These are phyloP conservation scores for Herminia tarsipennalis DNA, from an alignment of 2,888 invertebrate species.

Conservation along the genomic window DNA sequence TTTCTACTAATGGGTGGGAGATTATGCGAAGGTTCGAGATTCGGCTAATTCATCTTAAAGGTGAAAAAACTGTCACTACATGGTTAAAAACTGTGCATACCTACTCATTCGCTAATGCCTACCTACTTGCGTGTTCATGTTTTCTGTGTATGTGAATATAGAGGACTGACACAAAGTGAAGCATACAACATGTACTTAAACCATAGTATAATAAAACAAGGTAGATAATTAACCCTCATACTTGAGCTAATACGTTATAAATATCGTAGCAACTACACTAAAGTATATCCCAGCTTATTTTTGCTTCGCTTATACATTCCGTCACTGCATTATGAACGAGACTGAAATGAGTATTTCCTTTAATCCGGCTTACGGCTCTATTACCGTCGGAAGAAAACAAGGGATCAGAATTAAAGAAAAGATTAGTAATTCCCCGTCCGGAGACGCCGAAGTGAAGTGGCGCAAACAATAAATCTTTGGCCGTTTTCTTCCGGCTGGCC, in stretches of 20 bases:
- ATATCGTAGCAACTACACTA: constrained; percentile 14
- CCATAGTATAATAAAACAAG: not conserved
- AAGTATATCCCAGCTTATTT: constrained; percentile 16
- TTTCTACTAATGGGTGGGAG: too few species aligned
- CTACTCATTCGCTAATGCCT: too few species aligned
- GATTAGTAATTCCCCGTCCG: constrained; percentile 72
- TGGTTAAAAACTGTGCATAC: too few species aligned
- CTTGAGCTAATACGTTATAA: constrained; percentile 22
- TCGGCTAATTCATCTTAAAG: too few species aligned
- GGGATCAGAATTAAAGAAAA: constrained; percentile 79
- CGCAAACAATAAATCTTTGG: constrained; percentile 76
- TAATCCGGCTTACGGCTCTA: constrained; percentile 72
- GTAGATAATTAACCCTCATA: constrained; percentile 19
- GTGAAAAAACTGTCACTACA: too few species aligned
- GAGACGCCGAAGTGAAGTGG: constrained; percentile 64
- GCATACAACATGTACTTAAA: too few species aligned
- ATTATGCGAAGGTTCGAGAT: too few species aligned
- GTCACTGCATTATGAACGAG: constrained; percentile 63
- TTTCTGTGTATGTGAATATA: too few species aligned
- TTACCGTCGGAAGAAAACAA: constrained; percentile 71
- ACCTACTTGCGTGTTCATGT: too few species aligned
- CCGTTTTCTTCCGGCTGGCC: constrained; percentile 68
- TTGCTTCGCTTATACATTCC: constrained; percentile 34
- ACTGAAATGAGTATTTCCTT: constrained; percentile 64
- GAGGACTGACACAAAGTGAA: too few species aligned